These are phyloP conservation scores for Dryas iulia DNA, from an alignment of 1,140 invertebrate genomes.

Conservation along the genomic window DNA sequence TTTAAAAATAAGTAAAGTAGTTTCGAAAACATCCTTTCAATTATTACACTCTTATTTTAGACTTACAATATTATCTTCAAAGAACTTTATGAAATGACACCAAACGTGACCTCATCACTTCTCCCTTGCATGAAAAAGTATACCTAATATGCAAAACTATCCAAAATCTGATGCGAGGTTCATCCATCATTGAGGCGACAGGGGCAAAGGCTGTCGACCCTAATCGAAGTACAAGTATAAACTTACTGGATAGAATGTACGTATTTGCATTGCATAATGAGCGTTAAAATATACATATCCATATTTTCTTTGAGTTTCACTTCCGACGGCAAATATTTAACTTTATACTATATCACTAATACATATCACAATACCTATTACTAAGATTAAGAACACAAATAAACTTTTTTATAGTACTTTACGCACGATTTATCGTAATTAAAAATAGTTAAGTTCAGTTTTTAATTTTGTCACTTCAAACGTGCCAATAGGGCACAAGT, in stretches of 20 bases:
- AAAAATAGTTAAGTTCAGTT: too few relatives aligned
- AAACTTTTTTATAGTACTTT: too few relatives aligned
- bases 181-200: conserved; percentile 66
- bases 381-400: too few relatives aligned
- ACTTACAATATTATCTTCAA: neutral
- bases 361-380: too few relatives aligned
- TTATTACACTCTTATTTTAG: neutral
- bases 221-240: conserved; percentile 55
- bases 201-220: conserved; percentile 62
- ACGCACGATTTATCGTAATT: too few relatives aligned
- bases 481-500: too few relatives aligned
- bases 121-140: conserved; percentile 34
- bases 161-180: conserved; percentile 59
- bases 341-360: too few relatives aligned
- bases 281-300: neutral
- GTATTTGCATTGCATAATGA: neutral
- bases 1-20: neutral
- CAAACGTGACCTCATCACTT: conserved; percentile 1
- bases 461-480: too few relatives aligned
- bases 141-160: conserved; percentile 55
- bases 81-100: neutral
- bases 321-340: too few relatives aligned
- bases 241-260: neutral
- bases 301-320: too few relatives aligned
- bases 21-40: neutral